Evolutionary conservation across 2,888 invertebrate genomes (phyloP), one percentile per base, ranked within the genome.

Genomic region (Teleogryllus oceanicus): DNA sequence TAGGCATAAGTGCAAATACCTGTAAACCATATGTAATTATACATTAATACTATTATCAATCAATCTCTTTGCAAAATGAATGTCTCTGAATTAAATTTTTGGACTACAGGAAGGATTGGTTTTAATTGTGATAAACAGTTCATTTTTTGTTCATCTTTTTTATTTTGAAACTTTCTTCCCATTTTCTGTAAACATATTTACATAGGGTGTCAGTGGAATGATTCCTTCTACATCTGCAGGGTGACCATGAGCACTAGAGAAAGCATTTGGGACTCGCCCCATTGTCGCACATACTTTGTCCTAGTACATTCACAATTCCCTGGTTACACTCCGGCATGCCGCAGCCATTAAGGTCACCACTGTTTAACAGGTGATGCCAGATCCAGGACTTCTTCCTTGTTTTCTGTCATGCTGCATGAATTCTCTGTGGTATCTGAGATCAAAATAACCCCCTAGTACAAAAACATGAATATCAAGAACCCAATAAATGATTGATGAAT

Each of bases 401-500:
- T 13, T 62, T 62, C 16, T 18, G 62, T 62, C 62, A 62, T n/a
- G n/a, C n/a, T 13, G n/a, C 62, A 18, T 62, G n/a, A 62, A 62
- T 62, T 62, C 62, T 62, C n/a, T 62, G 16, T 62, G 62, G n/a
- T 62, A 62, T 18, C 62, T 62, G 62, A 62, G 62, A 62, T 62
- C 62, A 62, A 62, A 62, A n/a, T 5, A 62, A 18, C 62, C 62
- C 62, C 62, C 62, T 62, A 62, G 62, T 62, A 62, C n/a, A 62
- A 62, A 62, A 62, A 62, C 62, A 62, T n/a, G n/a, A 62, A 62
- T 62, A 62, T 62, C 62, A 62, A 62, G 62, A 62, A 18, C 62
- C 62, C 62, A 62, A 62, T 62, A 62, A 62, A 62, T 62, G 62
- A 62, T 62, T 62, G 62, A 62, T 62, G 62, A 62, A n/a, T 21